Base-by-base conservation (phyloP, 2,888 invertebrate species). In the Hyppa rectilinea region DNA sequence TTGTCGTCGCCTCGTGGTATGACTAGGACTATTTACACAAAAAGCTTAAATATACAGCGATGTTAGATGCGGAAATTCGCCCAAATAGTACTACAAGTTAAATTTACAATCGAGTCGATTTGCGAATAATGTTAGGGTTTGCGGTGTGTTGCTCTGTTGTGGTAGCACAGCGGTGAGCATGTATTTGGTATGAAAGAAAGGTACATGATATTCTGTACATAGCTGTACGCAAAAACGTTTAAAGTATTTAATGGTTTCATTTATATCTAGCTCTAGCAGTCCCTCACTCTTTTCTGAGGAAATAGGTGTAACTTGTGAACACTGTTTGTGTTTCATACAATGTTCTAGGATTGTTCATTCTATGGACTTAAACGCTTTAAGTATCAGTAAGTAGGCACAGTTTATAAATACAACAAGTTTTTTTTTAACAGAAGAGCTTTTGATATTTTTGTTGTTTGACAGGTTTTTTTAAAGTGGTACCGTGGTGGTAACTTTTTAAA, bases 31-130 rank as follows among this genome's bases (percentile, higher is more conserved):
- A 94, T 94, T 92, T 95, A 95, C 95, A 96, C 94, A 96, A 95
- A 96, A 96, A 96, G 95, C 95, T 95, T 90, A 91, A 90, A 94
- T 96, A 89, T 95, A 96, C 95, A 95, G 95, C 95, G 89, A 91
- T 94, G 95, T 95, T 95, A 95, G 94, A 94, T 94, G 95, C 95
- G 92, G 91, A 93, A 94, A 92, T 92, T 94, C 91, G 92, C 92
- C 92, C 92, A 94, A 92, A 91, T 91, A 89, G 90, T 90, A 87
- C 92, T 93, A 94, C 92, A 89, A 92, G 93, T 94, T 93, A 93
- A 91, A 88, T 92, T 92, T 92, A 92, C 91, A 91, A 87, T 90
- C 87, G 91, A 89, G 87, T 90, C 88, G 92, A 90, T 80, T 82
- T 80, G 84, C 75, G 75, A 75, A 71, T 75, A 70, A 78, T 81